Evolutionary conservation across 2,888 invertebrate species (phyloP).

Genomic region (Drosophila nr. perissopoda): DNA sequence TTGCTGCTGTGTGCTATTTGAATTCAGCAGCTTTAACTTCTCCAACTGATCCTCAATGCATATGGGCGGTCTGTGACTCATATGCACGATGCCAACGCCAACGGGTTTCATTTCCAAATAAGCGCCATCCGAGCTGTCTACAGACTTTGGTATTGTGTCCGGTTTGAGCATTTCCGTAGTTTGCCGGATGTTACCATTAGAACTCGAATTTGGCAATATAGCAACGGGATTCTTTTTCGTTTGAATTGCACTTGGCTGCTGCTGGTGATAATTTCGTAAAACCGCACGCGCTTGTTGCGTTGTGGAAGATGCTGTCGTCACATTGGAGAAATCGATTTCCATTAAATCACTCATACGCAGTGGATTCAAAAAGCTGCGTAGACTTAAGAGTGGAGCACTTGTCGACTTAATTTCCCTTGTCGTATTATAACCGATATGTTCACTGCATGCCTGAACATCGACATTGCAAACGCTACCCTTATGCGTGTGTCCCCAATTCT

Average conservation of each 20-base stretch:
- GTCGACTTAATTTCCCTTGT: slow-evolving; percentile 87
- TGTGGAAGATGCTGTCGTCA: slow-evolving; percentile 32
- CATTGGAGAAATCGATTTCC: slow-evolving; percentile 90
- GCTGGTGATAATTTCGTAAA: slow-evolving; percentile 25
- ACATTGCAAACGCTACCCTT: slow-evolving; percentile 73
- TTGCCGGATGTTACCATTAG: slow-evolving; percentile 48
- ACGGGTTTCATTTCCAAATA: slow-evolving; percentile 88
- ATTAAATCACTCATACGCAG: slow-evolving; percentile 91
- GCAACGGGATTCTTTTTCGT: slow-evolving; percentile 21
- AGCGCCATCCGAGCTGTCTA: slow-evolving; percentile 79
- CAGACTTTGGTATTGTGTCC: slow-evolving; percentile 25
- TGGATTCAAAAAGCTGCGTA: slow-evolving; percentile 86
- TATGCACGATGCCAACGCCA: slow-evolving; percentile 81
- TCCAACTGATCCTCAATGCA: slow-evolving; percentile 51
- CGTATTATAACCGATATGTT: slow-evolving; percentile 36
- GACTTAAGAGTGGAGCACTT: slow-evolving; percentile 89
- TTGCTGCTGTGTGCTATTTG: not conserved
- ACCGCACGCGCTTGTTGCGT: slow-evolving; percentile 52
- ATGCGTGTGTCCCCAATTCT: slow-evolving; percentile 44
- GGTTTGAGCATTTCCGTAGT: slow-evolving; percentile 31
- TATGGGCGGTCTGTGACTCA: slow-evolving; percentile 25
- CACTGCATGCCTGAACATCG: slow-evolving; percentile 51
- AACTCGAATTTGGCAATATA: slow-evolving; percentile 21
- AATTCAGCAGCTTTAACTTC: slow-evolving; percentile 40
- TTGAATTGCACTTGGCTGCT: slow-evolving; percentile 22